These are phyloP conservation scores for Drosophila pachea DNA, from an alignment of 1,140 invertebrate genomes.

Conservation along the genomic window DNA sequence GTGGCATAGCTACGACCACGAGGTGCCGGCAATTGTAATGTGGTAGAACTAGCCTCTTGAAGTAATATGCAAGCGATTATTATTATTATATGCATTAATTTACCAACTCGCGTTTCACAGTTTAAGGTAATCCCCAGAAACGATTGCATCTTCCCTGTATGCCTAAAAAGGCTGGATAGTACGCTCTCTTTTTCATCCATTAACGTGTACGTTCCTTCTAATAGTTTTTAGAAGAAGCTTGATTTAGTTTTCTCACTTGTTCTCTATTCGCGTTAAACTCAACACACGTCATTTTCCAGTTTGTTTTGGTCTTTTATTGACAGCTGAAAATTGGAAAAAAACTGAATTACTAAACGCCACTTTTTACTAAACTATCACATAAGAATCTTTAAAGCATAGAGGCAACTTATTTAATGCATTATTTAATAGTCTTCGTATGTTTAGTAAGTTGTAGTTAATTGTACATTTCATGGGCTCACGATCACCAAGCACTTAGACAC, in stretches of 20 bases:
- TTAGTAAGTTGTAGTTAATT: conserved; percentile 37
- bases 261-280: conserved; percentile 22
- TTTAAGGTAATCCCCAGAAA: conserved; percentile 13
- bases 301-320: conserved; percentile 2
- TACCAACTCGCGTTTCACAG: conserved; percentile 15
- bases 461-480: conserved; percentile 19
- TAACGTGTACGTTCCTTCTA: conserved; percentile 24
- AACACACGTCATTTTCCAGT: conserved; percentile 39
- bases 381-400: neutral
- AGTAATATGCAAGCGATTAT: conserved; percentile 16
- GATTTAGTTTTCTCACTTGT: conserved; percentile 33
- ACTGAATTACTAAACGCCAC: neutral
- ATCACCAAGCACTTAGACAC: conserved; percentile 18
- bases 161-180: conserved; percentile 18
- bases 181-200: conserved; percentile 24
- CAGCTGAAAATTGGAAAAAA: conserved; percentile 32
- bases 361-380: neutral
- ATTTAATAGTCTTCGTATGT: neutral
- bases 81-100: conserved; percentile 42
- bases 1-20: conserved; percentile 67
- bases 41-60: conserved; percentile 21
- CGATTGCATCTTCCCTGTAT: conserved; percentile 37
- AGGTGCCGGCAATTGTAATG: conserved; percentile 43
- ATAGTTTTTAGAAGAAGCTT: conserved; percentile 36
- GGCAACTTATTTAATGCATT: neutral